Percentiles rank a stretch among this genome's conserved stretches.
phyloP scores from a whole-genome alignment of 2,797 vertebrate species.

The Enoplosus armatus region DNA sequence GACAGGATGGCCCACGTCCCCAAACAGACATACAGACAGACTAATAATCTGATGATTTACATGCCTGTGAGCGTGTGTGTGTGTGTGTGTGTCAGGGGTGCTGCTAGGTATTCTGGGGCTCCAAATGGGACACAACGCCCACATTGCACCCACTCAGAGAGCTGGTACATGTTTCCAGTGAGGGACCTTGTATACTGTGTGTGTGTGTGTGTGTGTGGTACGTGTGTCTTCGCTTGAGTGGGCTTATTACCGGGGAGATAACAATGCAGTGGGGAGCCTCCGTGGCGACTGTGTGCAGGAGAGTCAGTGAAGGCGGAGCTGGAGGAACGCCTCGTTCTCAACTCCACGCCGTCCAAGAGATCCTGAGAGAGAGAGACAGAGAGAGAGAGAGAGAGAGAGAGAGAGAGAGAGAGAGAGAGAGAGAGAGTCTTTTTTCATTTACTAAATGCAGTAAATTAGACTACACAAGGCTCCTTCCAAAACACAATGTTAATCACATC shows the following conservation, averaged over 20 bases:
- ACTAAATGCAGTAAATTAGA: constrained; percentile 22
- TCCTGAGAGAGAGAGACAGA: constrained; percentile 83
- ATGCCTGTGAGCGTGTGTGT: not conserved
- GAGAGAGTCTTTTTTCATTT: constrained; percentile 7
- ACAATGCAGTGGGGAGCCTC: constrained; percentile 94
- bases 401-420: not conserved
- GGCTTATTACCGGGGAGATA: constrained; percentile 91
- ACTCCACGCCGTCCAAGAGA: constrained; percentile 92
- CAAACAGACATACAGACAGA: constrained; percentile 56
- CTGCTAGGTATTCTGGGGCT: constrained; percentile 8
- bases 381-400: not conserved
- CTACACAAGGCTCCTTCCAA: constrained; percentile 14
- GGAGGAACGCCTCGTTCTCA: constrained; percentile 91
- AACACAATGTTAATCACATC: constrained; percentile 38
- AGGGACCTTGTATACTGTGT: not conserved
- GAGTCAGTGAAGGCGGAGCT: constrained; percentile 95
- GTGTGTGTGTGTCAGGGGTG: not conserved
- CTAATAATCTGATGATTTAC: constrained; percentile 20
- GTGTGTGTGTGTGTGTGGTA: constrained; percentile 15
- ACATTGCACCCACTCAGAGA: constrained; percentile 17
- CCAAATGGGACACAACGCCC: not conserved
- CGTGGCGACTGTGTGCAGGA: constrained; percentile 91
- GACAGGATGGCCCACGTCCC: constrained; percentile 42
- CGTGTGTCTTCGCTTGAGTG: constrained; percentile 30
- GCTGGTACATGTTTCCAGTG: not conserved